Base-by-base conservation (phyloP, 2,797 vertebrate species). In the Moxostoma hubbsi region DNA sequence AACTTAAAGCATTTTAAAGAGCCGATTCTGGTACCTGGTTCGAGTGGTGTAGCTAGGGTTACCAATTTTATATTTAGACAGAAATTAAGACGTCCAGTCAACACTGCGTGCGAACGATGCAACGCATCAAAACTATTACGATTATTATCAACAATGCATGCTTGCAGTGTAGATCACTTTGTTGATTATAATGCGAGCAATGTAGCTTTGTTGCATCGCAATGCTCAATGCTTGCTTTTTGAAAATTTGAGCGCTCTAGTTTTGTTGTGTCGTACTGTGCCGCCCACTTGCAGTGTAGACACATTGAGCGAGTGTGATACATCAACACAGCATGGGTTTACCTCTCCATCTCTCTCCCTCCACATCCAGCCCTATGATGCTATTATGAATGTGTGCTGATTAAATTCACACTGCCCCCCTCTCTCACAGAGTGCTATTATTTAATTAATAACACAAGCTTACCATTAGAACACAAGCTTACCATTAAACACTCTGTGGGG, bases 361-460 rank as follows among this genome's bases (percentile, higher is more conserved):
- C 6, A 47, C 15, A 2, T 81, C 59, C 54, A 75, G 61, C 8
- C 46, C 55, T 64, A 58, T 50, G 50, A 77, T 63, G 10, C 50
- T 9, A 53, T 72, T 81, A 50, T 67, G 71, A 79, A 63, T 72
- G 65, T 79, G 75, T 62, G 54, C 15, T 51, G 70, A 82, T 78
- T 79, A 63, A 82, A 63, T 69, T 78, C 55, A 46, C 46, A 57
- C 63, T 54, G 63, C 57, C 58, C 13, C 50, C 53, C n/a, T 13
- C 58, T 12, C 13, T 53, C 69, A 15, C 36, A 36, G 81, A 54
- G 77, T 67, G 78, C 78, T 72, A 64, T 85, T 81, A 85, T 85
- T 81, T 79, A 54, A 83, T 79, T 81, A 81, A 81, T 73, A 75
- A 54, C 24, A 15, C 59, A 71, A 43, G 15, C 54, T 51, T 72